These are phyloP conservation scores for Cerastoderma edule DNA, from an alignment of 2,888 invertebrate genomes.

Conservation along the genomic window DNA sequence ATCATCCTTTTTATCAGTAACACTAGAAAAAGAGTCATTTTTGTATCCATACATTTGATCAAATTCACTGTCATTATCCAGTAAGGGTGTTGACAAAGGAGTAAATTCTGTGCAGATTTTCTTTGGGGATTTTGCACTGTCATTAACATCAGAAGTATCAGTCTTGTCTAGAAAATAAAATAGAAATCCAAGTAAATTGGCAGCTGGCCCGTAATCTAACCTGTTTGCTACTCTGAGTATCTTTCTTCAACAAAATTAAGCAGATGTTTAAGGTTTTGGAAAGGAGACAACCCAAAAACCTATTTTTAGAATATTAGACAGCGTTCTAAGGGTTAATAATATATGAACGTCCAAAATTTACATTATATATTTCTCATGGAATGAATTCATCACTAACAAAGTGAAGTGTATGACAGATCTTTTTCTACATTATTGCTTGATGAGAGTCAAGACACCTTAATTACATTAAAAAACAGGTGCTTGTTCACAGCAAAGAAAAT, in stretches of 20 bases:
- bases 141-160: neutral
- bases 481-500: too few species aligned
- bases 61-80: slow-evolving; percentile 52
- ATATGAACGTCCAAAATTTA: neutral
- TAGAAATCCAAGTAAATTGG: neutral
- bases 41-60: slow-evolving; percentile 56
- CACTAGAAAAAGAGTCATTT: slow-evolving; percentile 26
- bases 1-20: neutral
- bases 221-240: neutral
- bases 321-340: neutral
- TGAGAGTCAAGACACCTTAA: too few species aligned
- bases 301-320: neutral
- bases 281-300: too few species aligned
- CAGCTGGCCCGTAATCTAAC: neutral
- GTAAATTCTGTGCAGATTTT: slow-evolving; percentile 20
- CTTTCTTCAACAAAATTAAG: neutral
- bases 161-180: neutral
- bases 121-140: neutral
- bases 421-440: too few species aligned
- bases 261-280: too few species aligned
- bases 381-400: too few species aligned
- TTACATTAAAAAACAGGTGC: too few species aligned
- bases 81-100: slow-evolving; percentile 60
- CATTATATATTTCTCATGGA: too few species aligned
- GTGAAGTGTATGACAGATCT: too few species aligned